Evolutionary conservation across 2,888 invertebrate genomes (phyloP), one percentile per base, ranked within the genome.

Genomic region (Torymus tubicola): DNA sequence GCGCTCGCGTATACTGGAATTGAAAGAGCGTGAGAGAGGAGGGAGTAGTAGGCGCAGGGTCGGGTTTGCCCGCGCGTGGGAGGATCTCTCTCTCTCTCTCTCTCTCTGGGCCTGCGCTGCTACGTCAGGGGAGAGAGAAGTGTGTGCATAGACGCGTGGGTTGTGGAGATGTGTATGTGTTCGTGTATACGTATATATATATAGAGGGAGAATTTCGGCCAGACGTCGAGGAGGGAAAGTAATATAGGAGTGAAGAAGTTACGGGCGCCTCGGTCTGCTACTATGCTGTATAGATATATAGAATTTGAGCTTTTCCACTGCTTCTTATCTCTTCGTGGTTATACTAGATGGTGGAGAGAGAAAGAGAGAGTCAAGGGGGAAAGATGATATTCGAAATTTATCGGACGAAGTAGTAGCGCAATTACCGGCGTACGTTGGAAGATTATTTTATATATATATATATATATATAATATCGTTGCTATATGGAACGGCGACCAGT

Each of bases 51-150:
- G 14, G 31, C 58, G 18, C 18, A 78, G 65, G 50, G 57, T 78
- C 71, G 71, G 58, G 71, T 64, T 64, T 50, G 13, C 64, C 21
- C 21, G 21, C 21, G 16, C 58, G 14, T 57, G 65, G 18, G 21
- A 65, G 64, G 70, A 77, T 31, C 11, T 42, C 11, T 73, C 65
- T 74, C 11, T 73, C 65, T 74, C 11, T 73, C 65, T 74, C 11
- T 73, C 65, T 74, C 11, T 73, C 65, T 74, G 65, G 58, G 58
- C 67, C 65, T 74, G 74, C 74, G 74, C 74, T 18, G 31, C 31
- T 3, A 18, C 68, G 42, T 21, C 55, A 50, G 11, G 16, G 42
- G 42, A 42, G 0, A 14, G 24, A 16, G 65, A 10, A 70, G 64
- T 11, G 52, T 64, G 64, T 64, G 71, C 61, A 60, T 61, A 68